phyloP scores from a whole-genome alignment of 2,113 vertebrate genomes.

The pig (Sus scrofa) region DNA sequence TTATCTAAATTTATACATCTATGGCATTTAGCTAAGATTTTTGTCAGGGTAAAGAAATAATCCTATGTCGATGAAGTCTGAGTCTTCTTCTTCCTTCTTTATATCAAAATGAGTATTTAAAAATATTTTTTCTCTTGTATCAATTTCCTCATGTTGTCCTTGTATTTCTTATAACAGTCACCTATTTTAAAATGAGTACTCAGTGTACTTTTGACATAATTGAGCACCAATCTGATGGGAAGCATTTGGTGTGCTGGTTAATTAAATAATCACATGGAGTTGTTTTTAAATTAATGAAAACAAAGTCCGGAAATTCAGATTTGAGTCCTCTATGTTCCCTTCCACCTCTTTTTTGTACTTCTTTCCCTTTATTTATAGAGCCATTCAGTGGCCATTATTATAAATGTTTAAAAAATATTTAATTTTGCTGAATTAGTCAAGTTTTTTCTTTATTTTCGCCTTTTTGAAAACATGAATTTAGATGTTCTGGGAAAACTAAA shows the following conservation, averaged over 20 bases:
- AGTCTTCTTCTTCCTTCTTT: not conserved
- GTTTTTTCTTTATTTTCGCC: not conserved
- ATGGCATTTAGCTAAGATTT: not conserved
- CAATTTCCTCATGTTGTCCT: not conserved
- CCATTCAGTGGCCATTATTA: not conserved
- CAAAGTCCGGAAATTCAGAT: not conserved
- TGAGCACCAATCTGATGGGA: not conserved
- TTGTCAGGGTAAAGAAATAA: not conserved
- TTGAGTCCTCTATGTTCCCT: not conserved
- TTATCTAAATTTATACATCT: not conserved
- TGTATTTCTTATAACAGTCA: not conserved
- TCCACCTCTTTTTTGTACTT: not conserved
- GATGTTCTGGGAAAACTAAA: not conserved
- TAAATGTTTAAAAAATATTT: not conserved
- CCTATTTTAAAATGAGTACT: not conserved
- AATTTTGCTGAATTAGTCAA: not conserved
- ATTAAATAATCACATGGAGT: not conserved
- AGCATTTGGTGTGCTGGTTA: not conserved
- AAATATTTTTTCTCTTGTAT: not conserved
- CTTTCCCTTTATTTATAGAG: not conserved
- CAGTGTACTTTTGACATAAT: conserved; percentile 9
- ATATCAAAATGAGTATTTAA: not conserved
- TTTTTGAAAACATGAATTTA: not conserved
- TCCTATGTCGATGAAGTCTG: not conserved
- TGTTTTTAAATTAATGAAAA: not conserved